Evolutionary conservation across 2,113 vertebrate genomes (phyloP), one percentile per base, ranked within the genome.

Genomic region (Gymnogyps californianus): DNA sequence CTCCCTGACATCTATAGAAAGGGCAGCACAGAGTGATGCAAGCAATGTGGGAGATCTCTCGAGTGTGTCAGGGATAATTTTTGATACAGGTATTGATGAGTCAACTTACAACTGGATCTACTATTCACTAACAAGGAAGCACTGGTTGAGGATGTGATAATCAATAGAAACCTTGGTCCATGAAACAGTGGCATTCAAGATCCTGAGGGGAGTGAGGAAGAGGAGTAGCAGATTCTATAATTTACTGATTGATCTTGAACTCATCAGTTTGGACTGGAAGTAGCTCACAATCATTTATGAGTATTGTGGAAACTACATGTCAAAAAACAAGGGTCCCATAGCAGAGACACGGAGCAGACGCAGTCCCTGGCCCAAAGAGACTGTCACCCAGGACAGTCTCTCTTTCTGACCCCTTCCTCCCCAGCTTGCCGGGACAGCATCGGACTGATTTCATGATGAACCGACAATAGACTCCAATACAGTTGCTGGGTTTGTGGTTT

Each of bases 301-400:
- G 25, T 11, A 40, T 2, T 24, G 61, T 49, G 25, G 64, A 32
- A 87, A 58, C 18, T 7, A 19, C 16, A 2, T 9, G 21, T 32
- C 62, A 62, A 76, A 67, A 67, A 80, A 14, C 38, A 58, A 72
- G 34, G 42, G 31, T 54, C 17, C 20, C 54, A 42, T 8, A 64
- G 65, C 44, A 77, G 15, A 18, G 26, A 38, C 29, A 52, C 0
- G 1, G 47, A 77, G 49, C 18, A 55, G 51, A 65, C n/a, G 28
- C 59, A 51, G 61, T 8, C 12, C 34, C 57, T 64, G 47, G n/a
- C 13, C 54, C 44, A n/a, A 75, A 17, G 26, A 54, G 18, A 44
- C 2, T 0, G 47, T 36, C 12, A 18, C 11, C 11, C n/a, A 49
- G 44, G 22, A 57, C 0, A 1, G 11, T 9, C 3, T 34, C 28